Conservation (phyloP, 2,113 vertebrate species). For the Mungos mungo region DNA sequence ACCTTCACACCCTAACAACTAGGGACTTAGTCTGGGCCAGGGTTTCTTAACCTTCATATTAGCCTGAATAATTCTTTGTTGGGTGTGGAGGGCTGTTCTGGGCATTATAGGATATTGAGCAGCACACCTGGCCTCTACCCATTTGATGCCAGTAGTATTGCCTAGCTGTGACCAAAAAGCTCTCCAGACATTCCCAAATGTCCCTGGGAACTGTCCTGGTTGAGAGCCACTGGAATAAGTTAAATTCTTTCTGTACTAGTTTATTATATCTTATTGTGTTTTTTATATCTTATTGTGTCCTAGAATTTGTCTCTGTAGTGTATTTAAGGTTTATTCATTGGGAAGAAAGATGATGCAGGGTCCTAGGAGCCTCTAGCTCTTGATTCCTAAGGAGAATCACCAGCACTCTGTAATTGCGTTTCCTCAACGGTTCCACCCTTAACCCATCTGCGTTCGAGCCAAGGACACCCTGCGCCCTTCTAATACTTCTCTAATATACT, state of each 20-base stretch:
- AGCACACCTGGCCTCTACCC: background rate
- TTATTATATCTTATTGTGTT: background rate
- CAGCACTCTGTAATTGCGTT: background rate
- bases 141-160: background rate
- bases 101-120: background rate
- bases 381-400: background rate
- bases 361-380: background rate
- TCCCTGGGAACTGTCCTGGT: background rate
- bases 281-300: background rate
- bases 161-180: background rate
- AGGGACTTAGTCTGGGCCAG: background rate
- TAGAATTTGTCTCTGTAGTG: background rate
- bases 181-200: background rate
- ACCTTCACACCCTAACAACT: background rate
- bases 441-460: background rate
- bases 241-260: background rate
- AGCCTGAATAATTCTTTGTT: background rate
- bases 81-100: background rate
- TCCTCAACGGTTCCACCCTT: background rate
- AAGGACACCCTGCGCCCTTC: background rate
- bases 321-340: conserved; percentile 25
- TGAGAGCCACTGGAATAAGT: background rate
- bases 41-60: background rate
- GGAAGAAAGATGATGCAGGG: background rate
- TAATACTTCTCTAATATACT: background rate